Percentiles rank a stretch among this genome's conserved stretches.
These are phyloP conservation scores for Manis javanica DNA, from an alignment of 2,797 vertebrate genomes.

Conservation along the genomic window DNA sequence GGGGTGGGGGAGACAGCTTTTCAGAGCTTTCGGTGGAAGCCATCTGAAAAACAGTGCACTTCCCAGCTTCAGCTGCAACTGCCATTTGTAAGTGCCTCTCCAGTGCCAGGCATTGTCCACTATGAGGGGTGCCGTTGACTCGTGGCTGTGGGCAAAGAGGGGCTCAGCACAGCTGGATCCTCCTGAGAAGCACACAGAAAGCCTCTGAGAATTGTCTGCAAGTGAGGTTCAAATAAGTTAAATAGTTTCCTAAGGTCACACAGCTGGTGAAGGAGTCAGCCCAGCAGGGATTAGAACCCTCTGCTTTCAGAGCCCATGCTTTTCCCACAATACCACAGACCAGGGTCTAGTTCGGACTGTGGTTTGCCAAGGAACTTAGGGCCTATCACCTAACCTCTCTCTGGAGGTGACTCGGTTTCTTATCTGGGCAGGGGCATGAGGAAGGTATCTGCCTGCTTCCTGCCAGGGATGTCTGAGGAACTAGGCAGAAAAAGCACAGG, in stretches of 20 bases:
- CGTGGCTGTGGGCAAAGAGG: neutral
- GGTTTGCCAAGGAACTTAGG: neutral
- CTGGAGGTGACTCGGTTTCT: neutral
- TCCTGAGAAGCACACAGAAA: neutral
- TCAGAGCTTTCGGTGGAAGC: neutral
- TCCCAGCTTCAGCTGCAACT: neutral
- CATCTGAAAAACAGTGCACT: neutral
- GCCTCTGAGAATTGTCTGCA: neutral
- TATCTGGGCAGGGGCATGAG: neutral
- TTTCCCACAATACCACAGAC: neutral
- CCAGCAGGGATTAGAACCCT: neutral
- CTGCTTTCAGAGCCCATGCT: neutral
- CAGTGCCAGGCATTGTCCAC: neutral
- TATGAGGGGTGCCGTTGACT: neutral
- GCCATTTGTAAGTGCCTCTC: neutral
- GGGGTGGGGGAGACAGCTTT: neutral
- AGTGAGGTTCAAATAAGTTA: neutral
- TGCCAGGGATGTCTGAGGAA: neutral
- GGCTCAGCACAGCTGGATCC: neutral
- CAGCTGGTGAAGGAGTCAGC: neutral
- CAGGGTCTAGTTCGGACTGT: neutral
- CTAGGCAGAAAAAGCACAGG: neutral
- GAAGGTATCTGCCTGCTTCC: neutral
- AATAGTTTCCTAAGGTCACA: neutral
- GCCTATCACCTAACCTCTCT: neutral